Evolutionary conservation across 2,113 vertebrate species (phyloP).

Genomic region (Tapirus terrestris): DNA sequence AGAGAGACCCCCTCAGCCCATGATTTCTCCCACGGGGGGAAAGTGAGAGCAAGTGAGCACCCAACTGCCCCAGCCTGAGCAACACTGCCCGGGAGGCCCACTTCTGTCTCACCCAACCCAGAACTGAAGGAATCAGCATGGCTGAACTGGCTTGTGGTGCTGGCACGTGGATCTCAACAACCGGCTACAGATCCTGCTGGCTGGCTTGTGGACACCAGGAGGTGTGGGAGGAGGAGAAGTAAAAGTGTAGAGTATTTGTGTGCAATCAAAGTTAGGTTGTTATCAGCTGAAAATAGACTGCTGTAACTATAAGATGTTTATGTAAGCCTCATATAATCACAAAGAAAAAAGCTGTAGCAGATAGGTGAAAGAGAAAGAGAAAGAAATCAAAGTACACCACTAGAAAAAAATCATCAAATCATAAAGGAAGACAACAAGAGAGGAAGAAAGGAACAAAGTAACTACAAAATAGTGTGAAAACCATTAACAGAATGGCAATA

Average conservation of each 20-base stretch:
- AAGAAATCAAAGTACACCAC: background rate
- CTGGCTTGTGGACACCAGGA: background rate
- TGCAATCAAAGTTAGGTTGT: background rate
- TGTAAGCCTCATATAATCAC: background rate
- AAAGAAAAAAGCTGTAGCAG: background rate
- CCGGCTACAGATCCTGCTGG: background rate
- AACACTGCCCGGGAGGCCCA: background rate
- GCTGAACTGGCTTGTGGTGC: fast-evolving
- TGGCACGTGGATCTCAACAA: background rate
- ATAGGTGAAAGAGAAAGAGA: background rate
- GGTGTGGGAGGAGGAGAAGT: background rate
- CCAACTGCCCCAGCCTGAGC: background rate
- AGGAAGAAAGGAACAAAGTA: background rate
- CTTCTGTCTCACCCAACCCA: background rate
- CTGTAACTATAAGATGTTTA: background rate
- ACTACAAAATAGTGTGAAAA: background rate
- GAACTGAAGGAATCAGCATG: background rate
- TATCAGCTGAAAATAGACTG: background rate
- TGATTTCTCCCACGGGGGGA: background rate
- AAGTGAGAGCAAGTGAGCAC: background rate
- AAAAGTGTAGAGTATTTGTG: background rate
- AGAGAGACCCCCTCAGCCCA: background rate
- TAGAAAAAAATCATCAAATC: background rate
- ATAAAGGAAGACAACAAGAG: background rate
- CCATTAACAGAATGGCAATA: background rate